Percentiles rank a stretch among this genome's conserved stretches.
Evolutionary conservation across 2,888 invertebrate species (phyloP).

Genomic region (Pseudococcus jackbeardsleyi): DNA sequence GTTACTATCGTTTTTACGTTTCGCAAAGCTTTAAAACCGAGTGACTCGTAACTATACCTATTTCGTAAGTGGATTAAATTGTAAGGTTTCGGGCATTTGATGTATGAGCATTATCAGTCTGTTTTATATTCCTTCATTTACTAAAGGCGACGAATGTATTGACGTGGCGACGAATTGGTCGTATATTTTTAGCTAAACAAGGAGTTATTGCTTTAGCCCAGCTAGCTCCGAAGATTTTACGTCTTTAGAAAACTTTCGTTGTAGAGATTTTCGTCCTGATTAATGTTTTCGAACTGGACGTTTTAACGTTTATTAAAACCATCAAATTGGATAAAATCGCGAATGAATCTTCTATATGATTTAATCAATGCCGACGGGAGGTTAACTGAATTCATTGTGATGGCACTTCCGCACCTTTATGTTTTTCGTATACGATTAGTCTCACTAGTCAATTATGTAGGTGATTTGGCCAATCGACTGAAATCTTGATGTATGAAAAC

Average conservation of each 20-base stretch:
- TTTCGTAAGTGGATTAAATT: slow-evolving; percentile 48
- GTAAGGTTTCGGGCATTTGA: slow-evolving; percentile 46
- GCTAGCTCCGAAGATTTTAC: neutral
- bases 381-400: neutral
- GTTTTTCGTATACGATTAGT: neutral
- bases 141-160: slow-evolving; percentile 10
- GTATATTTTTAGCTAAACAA: slow-evolving; percentile 35
- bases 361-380: neutral
- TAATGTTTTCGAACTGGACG: neutral
- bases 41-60: neutral
- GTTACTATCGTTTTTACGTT: slow-evolving; percentile 9
- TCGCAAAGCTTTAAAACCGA: neutral
- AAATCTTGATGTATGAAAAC: neutral
- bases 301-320: neutral
- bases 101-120: neutral
- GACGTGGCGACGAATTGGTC: slow-evolving; percentile 27
- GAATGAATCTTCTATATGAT: neutral
- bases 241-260: neutral
- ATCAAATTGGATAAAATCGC: neutral
- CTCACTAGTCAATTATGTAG: neutral
- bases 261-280: neutral
- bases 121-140: slow-evolving; percentile 1
- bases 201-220: neutral
- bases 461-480: neutral
- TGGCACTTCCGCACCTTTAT: neutral